Base-by-base conservation (phyloP, 2,113 vertebrate species). In the Dasyornis broadbenti region DNA sequence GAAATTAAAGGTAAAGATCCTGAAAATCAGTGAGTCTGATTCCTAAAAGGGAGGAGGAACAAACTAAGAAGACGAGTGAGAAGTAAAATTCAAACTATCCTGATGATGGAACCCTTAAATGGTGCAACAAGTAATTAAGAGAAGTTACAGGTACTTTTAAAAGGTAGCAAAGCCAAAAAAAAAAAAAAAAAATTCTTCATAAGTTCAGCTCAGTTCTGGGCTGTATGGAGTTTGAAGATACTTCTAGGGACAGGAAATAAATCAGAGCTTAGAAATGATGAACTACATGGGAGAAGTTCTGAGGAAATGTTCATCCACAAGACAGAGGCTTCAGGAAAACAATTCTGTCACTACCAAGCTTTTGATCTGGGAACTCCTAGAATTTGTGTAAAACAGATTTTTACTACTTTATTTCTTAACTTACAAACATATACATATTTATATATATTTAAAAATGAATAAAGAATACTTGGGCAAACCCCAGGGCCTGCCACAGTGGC, bases 101-200 rank as follows among this genome's bases (percentile, higher is more conserved):
- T 37, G 30, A 33, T 40, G 27, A 11, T 71, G 31, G 37, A 42
- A n/a, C 7, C 4, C 14, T 15, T 42, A 11, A 9, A 3, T 7
- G 23, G 18, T 66, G 15, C 12, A 61, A 50, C 12, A 30, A 61
- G 15, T 23, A 44, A 35, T 11, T 17, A 35, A 37, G 21, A 22
- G 63, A 69, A 75, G 21, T 33, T 47, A 70, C 8, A 79, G 13
- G 15, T 9, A 9, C n/a, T 44, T 94, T 19, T 5, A 21, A 49
- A 86, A 59, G 6, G 8, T 31, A 73, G 27, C 13, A 78, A 82
- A 50, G 22, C 6, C 13, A 0, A 27, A 5, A 9, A 0, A 49
- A 42, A 15, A 0, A 27, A 5, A 9, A 0, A 49, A 42, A 5
- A 3, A 13, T 33, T 82, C 23, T 31, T 56, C 33, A 5, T 5